phyloP scores from a whole-genome alignment of 2,888 invertebrate species.

The Meteorus cinctellus region DNA sequence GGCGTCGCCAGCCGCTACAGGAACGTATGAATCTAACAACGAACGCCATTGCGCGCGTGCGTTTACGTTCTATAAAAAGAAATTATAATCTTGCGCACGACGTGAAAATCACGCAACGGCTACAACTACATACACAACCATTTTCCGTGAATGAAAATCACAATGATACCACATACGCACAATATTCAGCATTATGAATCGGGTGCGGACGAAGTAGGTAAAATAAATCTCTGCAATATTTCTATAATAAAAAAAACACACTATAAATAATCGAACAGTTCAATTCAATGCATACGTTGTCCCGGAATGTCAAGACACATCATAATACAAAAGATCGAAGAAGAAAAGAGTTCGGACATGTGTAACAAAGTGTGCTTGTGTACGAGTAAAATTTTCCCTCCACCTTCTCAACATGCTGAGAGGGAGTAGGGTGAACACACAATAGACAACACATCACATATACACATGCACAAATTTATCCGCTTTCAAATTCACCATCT shows the following conservation, averaged over 20 bases:
- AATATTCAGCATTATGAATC: slow-evolving; percentile 13
- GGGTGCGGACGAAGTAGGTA: slow-evolving; percentile 22
- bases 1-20: slow-evolving; percentile 17
- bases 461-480: neutral
- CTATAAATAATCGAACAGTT: neutral
- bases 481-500: neutral
- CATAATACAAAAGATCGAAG: neutral
- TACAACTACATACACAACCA: neutral
- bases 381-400: neutral
- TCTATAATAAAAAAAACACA: neutral
- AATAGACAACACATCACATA: neutral
- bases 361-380: too few species aligned
- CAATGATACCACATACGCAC: slow-evolving; percentile 20
- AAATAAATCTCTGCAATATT: slow-evolving; percentile 2
- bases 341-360: neutral
- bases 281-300: too few species aligned
- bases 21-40: neutral
- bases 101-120: slow-evolving; percentile 13
- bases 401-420: neutral
- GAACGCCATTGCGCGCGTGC: neutral
- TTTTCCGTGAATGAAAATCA: neutral
- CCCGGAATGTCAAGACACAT: too few species aligned
- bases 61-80: slow-evolving; percentile 45
- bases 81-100: slow-evolving; percentile 40
- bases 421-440: neutral